phyloP scores from a whole-genome alignment of 1,140 invertebrate genomes.

The Penaeus vannamei region DNA sequence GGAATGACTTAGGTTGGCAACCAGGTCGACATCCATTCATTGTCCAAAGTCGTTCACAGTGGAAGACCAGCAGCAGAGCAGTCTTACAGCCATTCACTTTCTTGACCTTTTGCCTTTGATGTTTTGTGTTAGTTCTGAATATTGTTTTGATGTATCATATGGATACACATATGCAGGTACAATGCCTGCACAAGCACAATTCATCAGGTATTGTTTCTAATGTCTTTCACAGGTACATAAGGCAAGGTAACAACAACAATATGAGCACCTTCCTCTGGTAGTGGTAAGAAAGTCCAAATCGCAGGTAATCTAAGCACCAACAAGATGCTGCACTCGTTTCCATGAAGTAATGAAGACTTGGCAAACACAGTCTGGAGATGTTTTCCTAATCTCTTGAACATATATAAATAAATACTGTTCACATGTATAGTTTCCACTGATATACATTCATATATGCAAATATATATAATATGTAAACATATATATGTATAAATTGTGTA shows the following conservation, averaged over 20 bases:
- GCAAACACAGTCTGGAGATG: too few relatives aligned
- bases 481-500: too few relatives aligned
- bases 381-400: too few relatives aligned
- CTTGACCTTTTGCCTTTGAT: neutral
- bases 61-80: slow-evolving; percentile 58
- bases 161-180: neutral
- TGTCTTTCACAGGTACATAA: slow-evolving; percentile 9
- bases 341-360: too few relatives aligned
- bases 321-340: too few relatives aligned
- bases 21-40: slow-evolving; percentile 51
- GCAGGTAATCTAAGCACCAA: too few relatives aligned
- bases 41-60: slow-evolving; percentile 57
- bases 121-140: neutral
- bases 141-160: neutral
- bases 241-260: slow-evolving; percentile 23
- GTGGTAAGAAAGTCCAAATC: too few relatives aligned
- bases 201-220: neutral
- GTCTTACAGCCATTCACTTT: slow-evolving; percentile 24
- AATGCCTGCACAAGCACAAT: neutral
- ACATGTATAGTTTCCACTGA: too few relatives aligned
- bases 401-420: too few relatives aligned
- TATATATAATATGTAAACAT: too few relatives aligned
- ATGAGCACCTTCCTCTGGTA: neutral
- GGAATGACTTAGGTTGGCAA: slow-evolving; percentile 64
- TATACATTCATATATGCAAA: too few relatives aligned